phyloP scores from a whole-genome alignment of 1,140 invertebrate species.

The Scylla paramamosain region DNA sequence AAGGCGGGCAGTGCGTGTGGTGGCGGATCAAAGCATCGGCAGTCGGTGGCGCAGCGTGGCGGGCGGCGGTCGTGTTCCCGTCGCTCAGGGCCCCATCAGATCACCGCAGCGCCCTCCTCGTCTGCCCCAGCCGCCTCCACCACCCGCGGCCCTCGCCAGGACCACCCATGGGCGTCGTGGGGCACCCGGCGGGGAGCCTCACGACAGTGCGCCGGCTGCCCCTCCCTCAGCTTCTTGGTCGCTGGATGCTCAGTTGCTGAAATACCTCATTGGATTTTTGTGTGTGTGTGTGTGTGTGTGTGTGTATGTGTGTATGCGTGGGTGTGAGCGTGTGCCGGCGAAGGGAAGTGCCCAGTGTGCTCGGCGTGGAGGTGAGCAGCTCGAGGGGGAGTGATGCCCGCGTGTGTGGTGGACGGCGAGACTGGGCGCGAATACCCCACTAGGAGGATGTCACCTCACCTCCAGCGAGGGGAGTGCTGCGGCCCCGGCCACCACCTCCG shows the following conservation, averaged over 20 bases:
- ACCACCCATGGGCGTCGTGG: slow-evolving; percentile 6
- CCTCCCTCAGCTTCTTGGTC: not conserved
- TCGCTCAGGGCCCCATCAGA: not conserved
- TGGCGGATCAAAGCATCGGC: slow-evolving; percentile 32
- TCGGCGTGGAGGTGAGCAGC: not conserved
- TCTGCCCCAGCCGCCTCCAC: not conserved
- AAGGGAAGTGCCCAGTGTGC: not conserved
- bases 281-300: not conserved
- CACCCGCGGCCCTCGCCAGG: not conserved
- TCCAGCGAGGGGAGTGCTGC: not conserved
- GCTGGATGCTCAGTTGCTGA: not conserved
- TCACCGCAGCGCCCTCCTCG: slow-evolving; percentile 12
- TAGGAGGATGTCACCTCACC: slow-evolving; percentile 29
- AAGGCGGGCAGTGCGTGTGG: not conserved
- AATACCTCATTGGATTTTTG: slow-evolving; percentile 23
- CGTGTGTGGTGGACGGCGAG: not conserved
- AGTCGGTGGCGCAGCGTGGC: slow-evolving; percentile 45
- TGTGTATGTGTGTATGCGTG: not conserved
- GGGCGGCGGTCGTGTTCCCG: slow-evolving; percentile 50
- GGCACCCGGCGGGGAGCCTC: not conserved
- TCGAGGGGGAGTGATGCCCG: not conserved
- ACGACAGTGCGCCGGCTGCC: not conserved
- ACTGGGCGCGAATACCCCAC: not conserved
- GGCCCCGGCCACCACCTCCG: slow-evolving; percentile 45
- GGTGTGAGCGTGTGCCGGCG: not conserved